Conservation (phyloP, 1,140 invertebrate genomes). For the Apocrypta bakeri region DNA sequence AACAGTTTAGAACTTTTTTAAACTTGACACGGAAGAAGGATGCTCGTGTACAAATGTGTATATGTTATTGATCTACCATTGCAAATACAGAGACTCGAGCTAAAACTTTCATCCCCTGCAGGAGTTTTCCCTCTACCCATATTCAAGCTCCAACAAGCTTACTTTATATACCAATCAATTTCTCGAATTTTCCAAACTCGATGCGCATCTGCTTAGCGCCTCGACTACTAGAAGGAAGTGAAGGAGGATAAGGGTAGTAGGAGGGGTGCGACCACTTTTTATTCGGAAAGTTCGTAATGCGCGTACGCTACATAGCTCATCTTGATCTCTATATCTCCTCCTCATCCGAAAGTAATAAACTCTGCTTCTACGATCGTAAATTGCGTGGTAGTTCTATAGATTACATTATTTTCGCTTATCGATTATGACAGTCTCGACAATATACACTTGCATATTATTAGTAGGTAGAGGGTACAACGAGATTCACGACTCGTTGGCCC, state of each 20-base stretch:
- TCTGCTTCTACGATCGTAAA: background rate
- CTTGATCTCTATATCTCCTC: too few relatives aligned
- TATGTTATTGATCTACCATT: slow-evolving; percentile 1
- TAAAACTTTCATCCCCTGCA: background rate
- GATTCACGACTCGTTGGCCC: background rate
- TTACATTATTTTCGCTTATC: too few relatives aligned
- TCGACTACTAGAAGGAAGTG: too few relatives aligned
- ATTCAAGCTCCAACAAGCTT: background rate
- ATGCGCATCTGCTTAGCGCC: background rate
- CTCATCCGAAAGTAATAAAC: background rate
- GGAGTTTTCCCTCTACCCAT: background rate
- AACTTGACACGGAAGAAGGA: slow-evolving; percentile 17
- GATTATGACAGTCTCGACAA: background rate
- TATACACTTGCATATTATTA: background rate
- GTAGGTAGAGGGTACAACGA: background rate
- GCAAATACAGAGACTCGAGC: background rate
- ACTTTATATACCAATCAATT: background rate
- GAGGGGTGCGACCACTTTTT: background rate
- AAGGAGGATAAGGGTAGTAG: too few relatives aligned
- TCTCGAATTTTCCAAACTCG: background rate
- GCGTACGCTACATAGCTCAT: too few relatives aligned
- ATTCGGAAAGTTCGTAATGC: background rate
- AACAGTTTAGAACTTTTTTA: slow-evolving; percentile 31
- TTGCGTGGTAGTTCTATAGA: background rate
- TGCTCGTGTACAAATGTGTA: background rate